A percentile compares a stretch with the other conserved stretches of the same genome.
phyloP scores from a whole-genome alignment of 2,797 vertebrate species.

The Sylvia borin region DNA sequence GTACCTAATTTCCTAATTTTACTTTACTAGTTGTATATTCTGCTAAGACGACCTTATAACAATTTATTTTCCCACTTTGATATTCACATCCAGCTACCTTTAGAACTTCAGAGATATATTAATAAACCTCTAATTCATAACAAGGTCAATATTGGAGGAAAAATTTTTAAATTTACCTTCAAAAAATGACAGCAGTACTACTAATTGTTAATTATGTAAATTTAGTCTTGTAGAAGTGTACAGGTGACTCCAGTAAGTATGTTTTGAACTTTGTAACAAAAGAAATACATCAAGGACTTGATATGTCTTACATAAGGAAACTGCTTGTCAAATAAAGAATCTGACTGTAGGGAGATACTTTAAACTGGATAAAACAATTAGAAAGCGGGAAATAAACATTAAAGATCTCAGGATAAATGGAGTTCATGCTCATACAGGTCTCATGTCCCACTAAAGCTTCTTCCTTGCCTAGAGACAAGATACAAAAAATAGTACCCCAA shows the following conservation, averaged over 20 bases:
- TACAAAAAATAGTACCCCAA: not conserved
- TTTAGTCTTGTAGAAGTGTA: not conserved
- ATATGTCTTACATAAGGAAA: not conserved
- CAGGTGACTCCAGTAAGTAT: not conserved
- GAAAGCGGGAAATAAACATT: not conserved
- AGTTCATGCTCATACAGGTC: not conserved
- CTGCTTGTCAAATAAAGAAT: not conserved
- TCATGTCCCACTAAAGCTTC: not conserved
- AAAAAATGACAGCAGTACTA: not conserved
- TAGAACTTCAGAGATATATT: not conserved
- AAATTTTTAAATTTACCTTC: not conserved
- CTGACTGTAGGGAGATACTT: not conserved
- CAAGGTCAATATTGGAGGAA: not conserved
- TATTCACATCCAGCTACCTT: not conserved
- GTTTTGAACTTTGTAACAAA: not conserved
- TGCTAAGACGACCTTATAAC: not conserved
- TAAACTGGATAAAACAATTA: not conserved
- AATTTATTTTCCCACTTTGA: not conserved
- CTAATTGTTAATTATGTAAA: not conserved
- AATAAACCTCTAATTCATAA: not conserved
- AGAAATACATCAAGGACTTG: not conserved
- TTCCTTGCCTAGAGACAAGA: not conserved
- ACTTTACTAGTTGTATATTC: not conserved
- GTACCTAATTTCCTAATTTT: not conserved
- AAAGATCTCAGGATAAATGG: not conserved